Evolutionary conservation across 1,140 invertebrate genomes (phyloP), one percentile per base, ranked within the genome.

Genomic region (Solenopsis invicta): DNA sequence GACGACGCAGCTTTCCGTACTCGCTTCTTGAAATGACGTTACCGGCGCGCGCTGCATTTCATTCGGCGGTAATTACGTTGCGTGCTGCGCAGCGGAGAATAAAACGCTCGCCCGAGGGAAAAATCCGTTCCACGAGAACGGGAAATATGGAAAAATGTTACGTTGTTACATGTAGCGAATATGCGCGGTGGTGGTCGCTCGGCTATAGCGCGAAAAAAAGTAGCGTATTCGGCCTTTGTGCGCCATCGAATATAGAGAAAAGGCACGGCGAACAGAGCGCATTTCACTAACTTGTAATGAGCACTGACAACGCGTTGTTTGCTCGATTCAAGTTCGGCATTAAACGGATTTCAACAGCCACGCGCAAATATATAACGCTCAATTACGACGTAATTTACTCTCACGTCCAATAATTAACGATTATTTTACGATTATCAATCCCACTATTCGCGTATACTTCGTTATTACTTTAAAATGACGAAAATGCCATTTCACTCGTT

Each of bases 61-160:
- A 84, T 84, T 75, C 80, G 69, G 69, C 45, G 69, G 54, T 84
- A 84, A 84, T 84, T 84, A 84, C 80, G 80, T 84, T 84, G 80
- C 80, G 69, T 75, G 69, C 80, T 59, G 69, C 80, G 54, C 67
- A 56, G 80, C 69, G 18, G 80, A 84, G 80, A 84, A 84, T 75
- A 50, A 84, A 84, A 61, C 67, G 80, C 54, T 16, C 52, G 78
- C 80, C 67, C 54, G 54, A 74, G 80, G 78, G 80, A 82, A 74
- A 82, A 74, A 67, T 82, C 80, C 41, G 69, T 74, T 61, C 45
- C n/a, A 56, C 67, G 67, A 61, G 80, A 74, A 84, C 54, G 69
- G 80, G 54, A 84, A 84, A 84, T 84, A 75, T 84, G 80, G 69
- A 84, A 84, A 84, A 84, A 84, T 75, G 80, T 75, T 74, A 74